Percentiles rank a stretch among this genome's conserved stretches.
Conservation (phyloP, 2,113 vertebrate genomes). For the Fregetta grallaria region DNA sequence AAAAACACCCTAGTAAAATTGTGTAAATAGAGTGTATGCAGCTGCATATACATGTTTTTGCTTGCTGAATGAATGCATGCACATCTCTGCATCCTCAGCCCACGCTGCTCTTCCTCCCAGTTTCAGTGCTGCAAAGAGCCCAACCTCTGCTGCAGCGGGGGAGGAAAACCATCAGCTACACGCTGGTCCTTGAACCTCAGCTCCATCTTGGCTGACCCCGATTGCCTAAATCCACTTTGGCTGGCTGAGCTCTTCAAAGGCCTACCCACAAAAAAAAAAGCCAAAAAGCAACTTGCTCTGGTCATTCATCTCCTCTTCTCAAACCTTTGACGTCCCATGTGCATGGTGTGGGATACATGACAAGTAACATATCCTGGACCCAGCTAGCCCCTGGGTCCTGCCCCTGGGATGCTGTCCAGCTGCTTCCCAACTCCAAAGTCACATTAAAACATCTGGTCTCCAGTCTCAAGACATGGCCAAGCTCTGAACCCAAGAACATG, state of each 20-base stretch:
- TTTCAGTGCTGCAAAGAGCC: not conserved
- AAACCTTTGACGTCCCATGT: accelerated
- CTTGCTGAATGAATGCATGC: not conserved
- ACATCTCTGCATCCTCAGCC: not conserved
- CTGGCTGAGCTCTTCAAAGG: not conserved
- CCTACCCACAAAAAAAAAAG: not conserved
- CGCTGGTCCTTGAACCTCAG: not conserved
- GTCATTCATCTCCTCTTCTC: not conserved
- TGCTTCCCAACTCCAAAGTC: not conserved
- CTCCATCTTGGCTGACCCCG: not conserved
- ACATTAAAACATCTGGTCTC: not conserved
- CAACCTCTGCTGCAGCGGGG: not conserved
- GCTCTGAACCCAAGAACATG: not conserved
- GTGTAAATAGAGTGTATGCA: not conserved
- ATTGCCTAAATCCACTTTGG: not conserved
- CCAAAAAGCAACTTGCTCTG: not conserved
- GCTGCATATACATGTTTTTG: not conserved
- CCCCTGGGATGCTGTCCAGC: not conserved
- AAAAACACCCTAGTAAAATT: constrained; percentile 36
- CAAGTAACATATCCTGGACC: not conserved
- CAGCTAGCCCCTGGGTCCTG: not conserved
- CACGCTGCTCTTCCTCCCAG: not conserved
- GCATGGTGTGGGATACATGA: too few species aligned
- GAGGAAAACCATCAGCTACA: not conserved
- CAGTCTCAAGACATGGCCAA: not conserved